Base-by-base conservation (phyloP, 1,140 invertebrate species). In the Coelopa frigida region DNA sequence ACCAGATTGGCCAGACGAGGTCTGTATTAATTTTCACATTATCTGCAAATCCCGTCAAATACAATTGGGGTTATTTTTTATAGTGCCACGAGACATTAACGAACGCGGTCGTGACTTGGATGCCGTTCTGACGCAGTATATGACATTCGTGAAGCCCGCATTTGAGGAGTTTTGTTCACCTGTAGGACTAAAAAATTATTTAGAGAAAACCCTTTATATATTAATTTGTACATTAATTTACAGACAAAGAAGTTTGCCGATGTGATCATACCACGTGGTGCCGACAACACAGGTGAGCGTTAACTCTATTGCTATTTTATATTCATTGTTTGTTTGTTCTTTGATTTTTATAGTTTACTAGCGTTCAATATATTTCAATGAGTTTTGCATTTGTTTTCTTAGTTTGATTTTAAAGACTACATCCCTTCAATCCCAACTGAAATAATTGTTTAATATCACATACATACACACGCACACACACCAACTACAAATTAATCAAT, bases 171-270 rank as follows among this genome's bases (percentile, higher is more conserved):
- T 99, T 74, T 99, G 95, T 71, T 79, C 94, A 54, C 96, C 96
- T 33, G 89, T 93, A 75, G 82, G 80, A 29, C 7, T 29, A 36
- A 22, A 22, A 39, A 39, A n/a, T n/a, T n/a, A n/a, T n/a, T n/a
- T n/a, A n/a, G n/a, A n/a, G n/a, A n/a, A n/a, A 17, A 14, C 7
- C 21, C 5, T 40, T 21, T 40, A 40, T 40, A 20, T 43, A 21
- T 41, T 24, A 10, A 8, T 8, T 23, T 18, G n/a, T 5, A 10
- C 41, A 54, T 51, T 58, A 51, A 50, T 69, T 77, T 78, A 45
- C 72, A 93, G 88, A 99, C 96, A 1, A 99, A 99, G 73, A 99
- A 99, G 71, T 98, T 97, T 78, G 96, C 95, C 41, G 96, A 99
- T 76, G 91, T 99, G 23, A 98, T 99, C 53, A 98, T 99, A 72